Evolutionary conservation across 2,888 invertebrate genomes (phyloP).

Genomic region (Andricus curvator): DNA sequence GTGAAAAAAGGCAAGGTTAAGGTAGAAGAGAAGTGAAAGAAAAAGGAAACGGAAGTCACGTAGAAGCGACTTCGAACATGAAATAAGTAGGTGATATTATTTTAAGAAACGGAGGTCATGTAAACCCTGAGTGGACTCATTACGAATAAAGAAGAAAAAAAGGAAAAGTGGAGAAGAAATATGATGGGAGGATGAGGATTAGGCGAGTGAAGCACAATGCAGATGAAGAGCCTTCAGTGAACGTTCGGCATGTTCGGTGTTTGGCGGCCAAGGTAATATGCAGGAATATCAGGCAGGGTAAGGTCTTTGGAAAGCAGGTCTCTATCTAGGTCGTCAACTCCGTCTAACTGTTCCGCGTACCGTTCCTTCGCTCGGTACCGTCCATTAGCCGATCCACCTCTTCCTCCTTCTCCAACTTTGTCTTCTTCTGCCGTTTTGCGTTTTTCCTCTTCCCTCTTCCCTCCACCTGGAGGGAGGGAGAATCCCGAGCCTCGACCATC

Average conservation of each 20-base stretch:
- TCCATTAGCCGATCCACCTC: slow-evolving; percentile 35
- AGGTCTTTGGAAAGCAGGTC: slow-evolving; percentile 67
- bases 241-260: not conserved
- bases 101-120: too few species aligned
- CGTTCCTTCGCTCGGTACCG: slow-evolving; percentile 66
- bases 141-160: too few species aligned
- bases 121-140: too few species aligned
- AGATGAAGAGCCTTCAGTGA: too few species aligned
- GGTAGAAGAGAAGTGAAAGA: too few species aligned
- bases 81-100: too few species aligned
- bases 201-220: too few species aligned
- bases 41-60: too few species aligned
- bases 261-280: slow-evolving; percentile 54
- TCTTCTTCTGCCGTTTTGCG: slow-evolving; percentile 51
- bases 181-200: too few species aligned
- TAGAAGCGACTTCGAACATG: too few species aligned
- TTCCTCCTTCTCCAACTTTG: slow-evolving; percentile 46
- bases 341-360: slow-evolving; percentile 78
- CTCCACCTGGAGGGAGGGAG: slow-evolving; percentile 44
- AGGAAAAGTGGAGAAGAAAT: too few species aligned
- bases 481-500: slow-evolving; percentile 44
- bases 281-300: slow-evolving; percentile 45
- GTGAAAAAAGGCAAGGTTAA: too few species aligned
- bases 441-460: slow-evolving; percentile 29
- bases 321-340: slow-evolving; percentile 74